Percentiles rank a stretch among this genome's conserved stretches.
These are phyloP conservation scores for Rhadina sibilatrix DNA, from an alignment of 2,113 vertebrate species.

Conservation along the genomic window DNA sequence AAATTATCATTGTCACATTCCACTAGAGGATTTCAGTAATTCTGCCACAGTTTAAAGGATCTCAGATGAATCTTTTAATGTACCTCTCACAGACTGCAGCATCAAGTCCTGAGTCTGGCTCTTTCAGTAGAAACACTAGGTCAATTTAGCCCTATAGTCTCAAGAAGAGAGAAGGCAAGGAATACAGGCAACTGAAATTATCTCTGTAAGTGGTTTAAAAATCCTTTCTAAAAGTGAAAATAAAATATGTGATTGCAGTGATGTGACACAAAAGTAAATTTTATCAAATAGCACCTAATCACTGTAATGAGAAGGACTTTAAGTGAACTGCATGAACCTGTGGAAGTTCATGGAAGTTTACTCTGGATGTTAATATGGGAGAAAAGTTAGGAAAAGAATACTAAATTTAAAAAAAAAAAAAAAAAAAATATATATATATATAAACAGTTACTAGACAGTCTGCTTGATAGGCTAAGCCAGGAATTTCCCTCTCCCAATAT, in stretches of 20 bases:
- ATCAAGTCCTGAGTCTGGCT: neutral
- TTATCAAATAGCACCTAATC: neutral
- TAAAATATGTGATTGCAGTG: neutral
- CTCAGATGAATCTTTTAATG: neutral
- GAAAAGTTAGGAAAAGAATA: neutral
- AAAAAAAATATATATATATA: too few species aligned
- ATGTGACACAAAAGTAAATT: neutral
- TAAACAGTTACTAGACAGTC: neutral
- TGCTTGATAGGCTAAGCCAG: neutral
- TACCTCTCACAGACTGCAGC: neutral
- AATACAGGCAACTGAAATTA: neutral
- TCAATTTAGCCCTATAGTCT: neutral
- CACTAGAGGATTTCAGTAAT: neutral
- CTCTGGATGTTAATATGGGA: neutral
- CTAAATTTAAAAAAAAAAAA: neutral
- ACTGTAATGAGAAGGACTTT: neutral
- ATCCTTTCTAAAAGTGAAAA: neutral
- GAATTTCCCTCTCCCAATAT: neutral
- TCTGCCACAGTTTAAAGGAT: neutral
- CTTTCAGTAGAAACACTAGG: neutral
- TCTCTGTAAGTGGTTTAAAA: neutral
- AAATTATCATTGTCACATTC: neutral
- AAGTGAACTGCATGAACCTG: neutral
- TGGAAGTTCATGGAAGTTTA: neutral
- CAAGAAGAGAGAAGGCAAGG: neutral